Base-by-base conservation (phyloP, 2,113 vertebrate species). In the Petaurus breviceps region DNA sequence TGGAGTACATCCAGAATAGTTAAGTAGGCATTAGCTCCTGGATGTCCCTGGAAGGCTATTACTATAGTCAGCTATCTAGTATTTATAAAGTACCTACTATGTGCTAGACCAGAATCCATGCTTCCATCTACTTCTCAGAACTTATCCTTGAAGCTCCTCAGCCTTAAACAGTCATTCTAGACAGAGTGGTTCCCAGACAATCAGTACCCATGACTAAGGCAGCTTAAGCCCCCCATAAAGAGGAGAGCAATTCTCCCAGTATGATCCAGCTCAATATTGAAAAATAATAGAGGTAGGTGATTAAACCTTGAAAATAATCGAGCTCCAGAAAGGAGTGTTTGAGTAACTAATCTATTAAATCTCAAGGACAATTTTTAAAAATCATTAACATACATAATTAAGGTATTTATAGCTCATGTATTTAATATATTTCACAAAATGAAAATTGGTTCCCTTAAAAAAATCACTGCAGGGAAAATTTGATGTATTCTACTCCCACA, bases 381-480 rank as follows among this genome's bases (percentile, higher is more conserved):
- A 93, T 68, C 89, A 68, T 50, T 84, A 43, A 55, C 4, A 91
- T 43, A 92, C 1, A 91, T 53, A 90, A 95, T 95, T 37, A 25
- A 93, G 93, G 55, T 51, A 93, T 43, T 52, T 92, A 54, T 91
- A 94, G 10, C 5, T 54, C 8, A 54, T 28, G 68, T 84, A 77
- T 90, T 90, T 23, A 9, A 50, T 46, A 92, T 68, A 47, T 90
- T 96, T 92, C 8, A 95, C 43, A 94, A 93, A 91, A 93, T 61
- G 55, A 54, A 94, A 94, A 57, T 52, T 22, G n/a, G 16, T 43
- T 84, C n/a, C 68, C 68, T 84, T 24, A 92, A 2, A 90, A 53
- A 51, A 47, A 52, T 7, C 28, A 92, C 77, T 26, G 24, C 0
- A 52, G 77, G 51, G 43, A 91, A 51, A 93, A 46, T 84, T 54